Conservation (phyloP, 2,888 invertebrate species). For the Rotaria socialis region DNA sequence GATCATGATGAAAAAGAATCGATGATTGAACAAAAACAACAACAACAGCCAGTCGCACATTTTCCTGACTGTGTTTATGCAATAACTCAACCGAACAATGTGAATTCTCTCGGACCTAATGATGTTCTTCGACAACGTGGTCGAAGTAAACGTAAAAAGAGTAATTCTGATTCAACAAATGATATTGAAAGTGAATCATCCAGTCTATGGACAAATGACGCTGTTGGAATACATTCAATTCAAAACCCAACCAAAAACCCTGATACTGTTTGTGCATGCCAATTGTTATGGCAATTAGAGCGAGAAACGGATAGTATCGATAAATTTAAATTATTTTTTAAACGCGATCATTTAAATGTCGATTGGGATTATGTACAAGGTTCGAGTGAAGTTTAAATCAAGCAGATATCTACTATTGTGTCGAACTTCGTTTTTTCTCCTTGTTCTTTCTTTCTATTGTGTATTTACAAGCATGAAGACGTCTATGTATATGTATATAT, state of each 20-base stretch:
- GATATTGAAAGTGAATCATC: conserved; percentile 33
- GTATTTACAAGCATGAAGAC: neutral
- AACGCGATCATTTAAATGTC: conserved; percentile 17
- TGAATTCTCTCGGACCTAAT: neutral
- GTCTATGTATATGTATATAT: neutral
- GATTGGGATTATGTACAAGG: conserved; percentile 35
- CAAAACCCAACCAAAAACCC: neutral
- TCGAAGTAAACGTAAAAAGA: neutral
- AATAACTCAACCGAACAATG: neutral
- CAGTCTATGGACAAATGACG: conserved; percentile 12
- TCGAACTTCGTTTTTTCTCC: neutral
- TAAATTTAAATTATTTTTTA: conserved; percentile 35
- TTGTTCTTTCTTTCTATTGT: neutral
- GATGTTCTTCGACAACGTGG: neutral
- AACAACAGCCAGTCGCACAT: neutral
- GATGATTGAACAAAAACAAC: neutral
- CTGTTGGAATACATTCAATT: neutral
- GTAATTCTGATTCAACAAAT: neutral
- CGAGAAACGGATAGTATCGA: conserved; percentile 24
- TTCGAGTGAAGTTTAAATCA: conserved; percentile 12
- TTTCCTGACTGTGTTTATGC: conserved; percentile 5
- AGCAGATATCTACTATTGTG: neutral
- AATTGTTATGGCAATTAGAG: conserved; percentile 24
- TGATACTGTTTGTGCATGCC: neutral
- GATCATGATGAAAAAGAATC: neutral